These are phyloP conservation scores for Anthopleura sola DNA, from an alignment of 64 coral and sea anemone species.

Conservation along the genomic window DNA sequence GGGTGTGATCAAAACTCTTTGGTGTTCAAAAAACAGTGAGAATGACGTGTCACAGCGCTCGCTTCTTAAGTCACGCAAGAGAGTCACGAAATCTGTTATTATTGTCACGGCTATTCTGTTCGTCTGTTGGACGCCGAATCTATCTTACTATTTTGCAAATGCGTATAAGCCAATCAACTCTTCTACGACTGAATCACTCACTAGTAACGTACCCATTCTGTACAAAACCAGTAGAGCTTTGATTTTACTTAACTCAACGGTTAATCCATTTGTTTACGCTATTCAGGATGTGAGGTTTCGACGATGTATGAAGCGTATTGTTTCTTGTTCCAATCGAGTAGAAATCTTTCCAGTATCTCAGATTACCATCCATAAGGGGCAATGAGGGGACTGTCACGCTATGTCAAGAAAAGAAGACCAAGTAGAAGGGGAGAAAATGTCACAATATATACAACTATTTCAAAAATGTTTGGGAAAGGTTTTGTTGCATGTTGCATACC, in stretches of 20 bases:
- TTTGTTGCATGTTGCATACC: too few species aligned
- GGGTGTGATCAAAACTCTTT: conserved; percentile 17
- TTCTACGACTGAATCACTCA: not conserved
- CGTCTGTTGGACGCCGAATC: conserved; percentile 47
- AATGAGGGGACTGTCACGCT: not conserved
- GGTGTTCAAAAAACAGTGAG: conserved; percentile 11
- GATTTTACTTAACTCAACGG: conserved; percentile 8
- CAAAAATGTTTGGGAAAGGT: too few species aligned
- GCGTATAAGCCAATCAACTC: not conserved
- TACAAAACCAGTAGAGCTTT: not conserved
- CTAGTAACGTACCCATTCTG: not conserved
- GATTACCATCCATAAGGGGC: not conserved
- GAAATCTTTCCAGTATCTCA: not conserved
- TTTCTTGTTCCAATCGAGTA: not conserved
- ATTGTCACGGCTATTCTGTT: conserved; percentile 31
- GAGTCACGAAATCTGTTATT: conserved; percentile 36
- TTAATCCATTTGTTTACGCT: conserved; percentile 27
- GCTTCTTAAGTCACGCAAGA: conserved; percentile 37
- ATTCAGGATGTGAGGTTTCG: conserved; percentile 14
- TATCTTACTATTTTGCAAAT: conserved; percentile 29
- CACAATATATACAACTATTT: too few species aligned
- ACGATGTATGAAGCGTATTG: conserved; percentile 2
- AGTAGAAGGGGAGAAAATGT: not conserved
- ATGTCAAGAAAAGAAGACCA: not conserved
- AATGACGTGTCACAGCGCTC: conserved; percentile 20